phyloP scores from a whole-genome alignment of 37 sponge, comb jelly and placozoan genomes.

The Axinella damicornis region DNA sequence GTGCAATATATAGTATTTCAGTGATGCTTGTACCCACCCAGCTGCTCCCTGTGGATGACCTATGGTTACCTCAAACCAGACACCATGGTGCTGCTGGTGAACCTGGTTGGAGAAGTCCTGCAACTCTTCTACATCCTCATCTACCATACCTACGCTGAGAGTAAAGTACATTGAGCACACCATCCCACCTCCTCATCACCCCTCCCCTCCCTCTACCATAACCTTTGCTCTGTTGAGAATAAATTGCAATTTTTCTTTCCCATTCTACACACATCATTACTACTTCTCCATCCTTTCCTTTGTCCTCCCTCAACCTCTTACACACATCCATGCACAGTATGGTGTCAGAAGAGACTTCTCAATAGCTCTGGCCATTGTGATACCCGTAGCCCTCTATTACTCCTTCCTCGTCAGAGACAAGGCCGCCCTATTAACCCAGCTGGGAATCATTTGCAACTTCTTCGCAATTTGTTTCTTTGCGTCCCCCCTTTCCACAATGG shows the following conservation, averaged over 20 bases:
- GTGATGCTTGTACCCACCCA: neutral
- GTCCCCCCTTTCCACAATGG: constrained; percentile 75
- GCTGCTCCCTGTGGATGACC: constrained; percentile 73
- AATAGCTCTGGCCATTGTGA: constrained; percentile 21
- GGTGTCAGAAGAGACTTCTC: constrained; percentile 33
- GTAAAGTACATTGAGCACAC: constrained; percentile 37
- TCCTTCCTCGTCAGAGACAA: constrained; percentile 13
- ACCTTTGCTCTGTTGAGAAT: too few relatives aligned
- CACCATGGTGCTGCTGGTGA: constrained; percentile 48
- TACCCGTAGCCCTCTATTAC: constrained; percentile 26
- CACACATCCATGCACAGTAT: constrained; percentile 15
- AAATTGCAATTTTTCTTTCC: too few relatives aligned
- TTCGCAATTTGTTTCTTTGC: constrained; percentile 79
- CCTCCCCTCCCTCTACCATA: too few relatives aligned
- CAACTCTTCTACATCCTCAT: constrained; percentile 50
- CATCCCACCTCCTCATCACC: too few relatives aligned
- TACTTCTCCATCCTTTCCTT: neutral
- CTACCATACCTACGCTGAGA: constrained; percentile 56
- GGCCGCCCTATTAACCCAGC: constrained; percentile 1
- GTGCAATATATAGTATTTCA: too few relatives aligned
- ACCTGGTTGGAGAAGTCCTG: constrained; percentile 57
- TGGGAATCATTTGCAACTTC: constrained; percentile 75
- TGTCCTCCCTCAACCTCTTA: neutral
- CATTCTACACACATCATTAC: too few relatives aligned
- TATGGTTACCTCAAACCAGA: constrained; percentile 71